Conservation (phyloP, 2,888 invertebrate species). For the Muschampia plurimacula region DNA sequence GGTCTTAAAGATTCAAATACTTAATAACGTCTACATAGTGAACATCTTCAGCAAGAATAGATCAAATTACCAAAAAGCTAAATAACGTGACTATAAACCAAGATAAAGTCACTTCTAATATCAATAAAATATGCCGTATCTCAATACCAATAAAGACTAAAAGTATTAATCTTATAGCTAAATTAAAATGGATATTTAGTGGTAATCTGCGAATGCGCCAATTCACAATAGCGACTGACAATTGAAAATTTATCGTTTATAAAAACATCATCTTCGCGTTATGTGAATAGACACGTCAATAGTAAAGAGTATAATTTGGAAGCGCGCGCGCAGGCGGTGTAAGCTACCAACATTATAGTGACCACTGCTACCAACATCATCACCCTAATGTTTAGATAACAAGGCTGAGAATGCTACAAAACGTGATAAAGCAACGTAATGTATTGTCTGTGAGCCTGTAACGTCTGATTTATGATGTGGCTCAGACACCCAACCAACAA, state of each 20-base stretch:
- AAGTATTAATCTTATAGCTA: not conserved
- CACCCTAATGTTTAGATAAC: conserved; percentile 24
- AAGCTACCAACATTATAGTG: conserved; percentile 43
- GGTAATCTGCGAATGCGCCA: conserved; percentile 57
- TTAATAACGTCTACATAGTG: conserved; percentile 40
- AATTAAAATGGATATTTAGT: conserved; percentile 25
- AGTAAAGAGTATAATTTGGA: conserved; percentile 70
- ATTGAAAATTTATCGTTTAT: conserved; percentile 76
- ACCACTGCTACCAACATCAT: conserved; percentile 29
- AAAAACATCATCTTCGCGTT: conserved; percentile 71
- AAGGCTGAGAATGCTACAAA: conserved; percentile 52
- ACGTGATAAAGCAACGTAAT: conserved; percentile 45
- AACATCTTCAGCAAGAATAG: conserved; percentile 49
- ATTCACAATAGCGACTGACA: conserved; percentile 66
- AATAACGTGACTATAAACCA: conserved; percentile 12
- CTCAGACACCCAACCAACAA: conserved; percentile 80
- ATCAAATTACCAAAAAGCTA: conserved; percentile 48
- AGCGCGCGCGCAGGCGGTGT: conserved; percentile 56
- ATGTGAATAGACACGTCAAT: conserved; percentile 75
- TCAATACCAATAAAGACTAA: conserved; percentile 15
- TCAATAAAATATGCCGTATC: not conserved
- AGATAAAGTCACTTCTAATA: conserved; percentile 17
- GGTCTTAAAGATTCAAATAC: conserved; percentile 23
- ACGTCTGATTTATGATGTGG: conserved; percentile 82
- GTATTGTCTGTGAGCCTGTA: conserved; percentile 57